A percentile compares a stretch with the other conserved stretches of the same genome.
phyloP scores from a whole-genome alignment of 2,797 vertebrate species.

The Kryptolebias ocellatus region DNA sequence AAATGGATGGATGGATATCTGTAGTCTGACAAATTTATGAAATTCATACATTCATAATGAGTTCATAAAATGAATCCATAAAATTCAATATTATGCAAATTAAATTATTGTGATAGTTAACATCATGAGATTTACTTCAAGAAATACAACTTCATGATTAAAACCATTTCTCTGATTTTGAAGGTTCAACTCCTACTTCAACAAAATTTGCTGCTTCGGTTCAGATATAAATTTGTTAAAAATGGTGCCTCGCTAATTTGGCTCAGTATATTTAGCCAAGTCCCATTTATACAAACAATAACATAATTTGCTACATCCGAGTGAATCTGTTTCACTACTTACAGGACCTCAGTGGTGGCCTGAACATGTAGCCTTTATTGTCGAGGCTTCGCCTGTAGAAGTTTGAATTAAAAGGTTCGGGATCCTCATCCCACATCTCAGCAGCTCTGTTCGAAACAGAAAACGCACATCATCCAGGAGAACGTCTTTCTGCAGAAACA shows the following conservation, averaged over 20 bases:
- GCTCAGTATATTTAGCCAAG: background rate
- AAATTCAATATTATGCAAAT: background rate
- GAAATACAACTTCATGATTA: background rate
- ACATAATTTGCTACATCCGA: background rate
- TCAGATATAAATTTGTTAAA: no score
- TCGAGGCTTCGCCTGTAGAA: conserved; percentile 95
- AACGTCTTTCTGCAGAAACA: background rate
- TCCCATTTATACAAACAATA: background rate
- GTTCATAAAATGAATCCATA: background rate
- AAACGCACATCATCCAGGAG: background rate
- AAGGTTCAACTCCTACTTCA: background rate
- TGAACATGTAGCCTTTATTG: conserved; percentile 95
- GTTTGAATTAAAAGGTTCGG: conserved; percentile 94
- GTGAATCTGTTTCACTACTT: conserved; percentile 60
- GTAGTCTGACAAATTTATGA: background rate
- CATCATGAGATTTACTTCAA: background rate
- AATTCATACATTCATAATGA: background rate
- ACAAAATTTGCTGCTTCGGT: no score
- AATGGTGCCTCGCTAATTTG: no score
- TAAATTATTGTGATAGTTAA: background rate
- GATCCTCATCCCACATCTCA: conserved; percentile 94
- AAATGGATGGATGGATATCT: background rate
- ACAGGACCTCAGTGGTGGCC: conserved; percentile 88
- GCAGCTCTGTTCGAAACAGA: conserved; percentile 85
- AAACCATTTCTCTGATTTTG: background rate